A percentile compares a stretch with the other conserved stretches of the same genome.
These are phyloP conservation scores for Operophtera brumata DNA, from an alignment of 2,888 invertebrate genomes.

Conservation along the genomic window DNA sequence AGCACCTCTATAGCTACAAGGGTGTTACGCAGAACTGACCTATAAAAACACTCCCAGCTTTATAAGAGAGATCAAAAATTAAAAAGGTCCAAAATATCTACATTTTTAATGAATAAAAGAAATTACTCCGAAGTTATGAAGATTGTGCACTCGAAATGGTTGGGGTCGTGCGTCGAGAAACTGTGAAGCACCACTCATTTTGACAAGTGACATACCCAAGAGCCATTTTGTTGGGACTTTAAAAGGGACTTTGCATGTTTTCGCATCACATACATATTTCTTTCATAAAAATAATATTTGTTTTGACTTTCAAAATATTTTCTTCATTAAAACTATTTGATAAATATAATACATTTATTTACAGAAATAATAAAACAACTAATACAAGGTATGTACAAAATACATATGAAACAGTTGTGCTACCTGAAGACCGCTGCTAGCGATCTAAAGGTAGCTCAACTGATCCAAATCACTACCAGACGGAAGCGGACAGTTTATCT, in stretches of 20 bases:
- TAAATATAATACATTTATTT: no score
- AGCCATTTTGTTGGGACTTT: constrained; percentile 48
- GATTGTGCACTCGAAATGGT: constrained; percentile 21
- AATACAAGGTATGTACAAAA: no score
- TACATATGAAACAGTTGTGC: no score
- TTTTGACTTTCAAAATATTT: not conserved
- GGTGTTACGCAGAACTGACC: not conserved
- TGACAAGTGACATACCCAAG: constrained; percentile 48
- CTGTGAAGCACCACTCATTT: constrained; percentile 37
- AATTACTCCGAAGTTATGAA: constrained; percentile 11
- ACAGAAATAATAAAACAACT: no score
- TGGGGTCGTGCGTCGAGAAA: constrained; percentile 35
- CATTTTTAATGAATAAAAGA: not conserved
- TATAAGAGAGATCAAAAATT: constrained; percentile 5
- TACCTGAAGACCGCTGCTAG: no score
- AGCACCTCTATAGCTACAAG: no score
- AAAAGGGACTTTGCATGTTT: constrained; percentile 34
- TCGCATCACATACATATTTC: constrained; percentile 26
- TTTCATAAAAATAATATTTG: not conserved
- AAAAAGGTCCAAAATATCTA: constrained; percentile 4
- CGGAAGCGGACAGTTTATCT: no score
- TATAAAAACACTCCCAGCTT: not conserved
- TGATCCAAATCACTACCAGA: no score
- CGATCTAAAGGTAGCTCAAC: no score
- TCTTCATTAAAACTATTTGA: not conserved